Evolutionary conservation across 1,140 invertebrate species (phyloP), one percentile per base, ranked within the genome.

Genomic region (Cydia amplana): DNA sequence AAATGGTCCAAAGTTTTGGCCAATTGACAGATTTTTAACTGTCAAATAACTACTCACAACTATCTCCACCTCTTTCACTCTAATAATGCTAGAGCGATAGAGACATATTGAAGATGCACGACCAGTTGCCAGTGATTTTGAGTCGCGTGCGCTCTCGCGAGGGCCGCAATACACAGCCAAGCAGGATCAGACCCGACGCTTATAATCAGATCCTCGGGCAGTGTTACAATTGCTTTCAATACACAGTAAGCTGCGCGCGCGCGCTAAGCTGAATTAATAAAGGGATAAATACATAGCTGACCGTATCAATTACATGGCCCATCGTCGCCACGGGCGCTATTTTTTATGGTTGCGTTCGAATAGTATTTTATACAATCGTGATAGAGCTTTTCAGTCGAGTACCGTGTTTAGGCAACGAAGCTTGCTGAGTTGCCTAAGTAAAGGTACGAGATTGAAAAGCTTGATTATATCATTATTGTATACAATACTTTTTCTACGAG

Each of bases 201-300:
- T 51, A 51, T 51, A 18, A 51, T 51, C n/a, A 51, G 49, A 51
- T 18, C 49, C 49, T 51, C 49, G n/a, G 49, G 49, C 49, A 51
- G n/a, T 51, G 49, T 18, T 51, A 51, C n/a, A 51, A 51, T 51
- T 51, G n/a, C 49, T n/a, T 51, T 18, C 49, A 51, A 51, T n/a
- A 51, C 16, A 51, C n/a, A 3, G 16, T 6, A 18, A 51, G n/a
- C 49, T 51, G 46, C 14, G 43, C n/a, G 49, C n/a, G 12, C n/a
- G n/a, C n/a, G n/a, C n/a, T n/a, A n/a, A 51, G 6, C 18, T 51
- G 49, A 51, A 51, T 51, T 51, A 51, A 51, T 51, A 51, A 51
- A 51, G 49, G 49, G 49, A 51, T 51, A 51, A 51, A 18, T 5
- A 51, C n/a, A 18, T n/a, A n/a, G 16, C 6, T 7, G 16, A 51